Evolutionary conservation across 2,888 invertebrate species (phyloP), one percentile per base, ranked within the genome.

Genomic region (Leptinotarsa tumamoca): DNA sequence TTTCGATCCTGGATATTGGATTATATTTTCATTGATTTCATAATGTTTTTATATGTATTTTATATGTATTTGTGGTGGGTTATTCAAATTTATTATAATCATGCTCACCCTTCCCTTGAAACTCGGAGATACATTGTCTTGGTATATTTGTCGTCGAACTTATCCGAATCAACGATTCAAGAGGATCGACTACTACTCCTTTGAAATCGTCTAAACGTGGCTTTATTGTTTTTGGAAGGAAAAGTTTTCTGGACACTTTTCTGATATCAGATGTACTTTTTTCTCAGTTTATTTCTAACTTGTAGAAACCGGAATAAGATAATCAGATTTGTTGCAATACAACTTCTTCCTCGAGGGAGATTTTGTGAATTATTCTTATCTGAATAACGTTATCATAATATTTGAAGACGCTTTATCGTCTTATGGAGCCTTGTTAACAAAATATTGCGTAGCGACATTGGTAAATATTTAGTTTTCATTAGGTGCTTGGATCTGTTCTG

Each of bases 391-490:
- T 21, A 50, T 51, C 49, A 33, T n/a, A 66, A 27, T 68, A 68
- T 63, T 73, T 73, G 68, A 63, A 54, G n/a, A 61, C 43, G 23
- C 43, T 69, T 73, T 73, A 69, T 73, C 68, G 52, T 61, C 68
- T 73, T 63, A 73, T 23, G 21, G 61, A 33, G 17, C 43, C 63
- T 63, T 63, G 63, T 27, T 43, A 10, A 63, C 33, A 43, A 27
- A 63, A 63, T 43, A 54, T 70, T 49, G n/a, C 49, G 54, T 3
- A 58, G 23, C 67, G 49, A 70, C 21, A 67, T 56, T 10, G 43
- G 74, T 70, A 74, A 70, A 70, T 74, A 70, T 74, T 52, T 74
- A 54, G 56, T n/a, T 33, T 54, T 63, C 13, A 58, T 50, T 68
- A 52, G 58, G 21, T 63, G 33, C 33, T 63, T 63, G 43, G 7